Percentiles rank a stretch among this genome's conserved stretches.
Conservation (phyloP, 1,140 invertebrate genomes). For the Augochlora pura region DNA sequence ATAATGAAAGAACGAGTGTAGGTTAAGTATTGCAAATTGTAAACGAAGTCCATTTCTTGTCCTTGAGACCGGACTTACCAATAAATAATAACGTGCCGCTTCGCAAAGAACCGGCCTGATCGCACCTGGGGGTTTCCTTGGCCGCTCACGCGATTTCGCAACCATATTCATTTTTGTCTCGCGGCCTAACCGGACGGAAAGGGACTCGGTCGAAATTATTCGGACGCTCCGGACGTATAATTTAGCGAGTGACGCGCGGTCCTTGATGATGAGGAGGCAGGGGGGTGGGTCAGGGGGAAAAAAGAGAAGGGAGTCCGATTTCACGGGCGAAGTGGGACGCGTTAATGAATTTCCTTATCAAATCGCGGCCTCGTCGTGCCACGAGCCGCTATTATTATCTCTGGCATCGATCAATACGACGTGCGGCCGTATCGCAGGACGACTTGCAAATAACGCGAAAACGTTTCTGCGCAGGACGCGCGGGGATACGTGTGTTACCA, state of each 20-base stretch:
- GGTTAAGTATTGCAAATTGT: too few relatives aligned
- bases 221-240: background rate
- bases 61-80: too few relatives aligned
- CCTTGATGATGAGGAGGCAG: too few relatives aligned
- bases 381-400: slow-evolving; percentile 62
- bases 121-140: too few relatives aligned
- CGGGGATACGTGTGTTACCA: slow-evolving; percentile 36
- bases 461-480: slow-evolving; percentile 50
- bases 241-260: background rate
- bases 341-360: slow-evolving; percentile 77
- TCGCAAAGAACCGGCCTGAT: too few relatives aligned
- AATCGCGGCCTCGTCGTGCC: slow-evolving; percentile 62
- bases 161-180: background rate
- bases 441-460: slow-evolving; percentile 58
- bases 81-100: too few relatives aligned
- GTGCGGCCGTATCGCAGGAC: slow-evolving; percentile 44
- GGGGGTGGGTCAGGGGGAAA: background rate
- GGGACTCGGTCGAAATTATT: background rate
- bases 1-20: too few relatives aligned
- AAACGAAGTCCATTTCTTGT: too few relatives aligned
- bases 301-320: slow-evolving; percentile 8
- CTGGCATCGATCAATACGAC: slow-evolving; percentile 61
- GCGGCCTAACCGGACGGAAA: too few relatives aligned
- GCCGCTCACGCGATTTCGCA: too few relatives aligned
- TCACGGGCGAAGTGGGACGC: slow-evolving; percentile 65